Evolutionary conservation across 2,113 vertebrate genomes (phyloP), one percentile per base, ranked within the genome.

Genomic region (Alligator sinensis): DNA sequence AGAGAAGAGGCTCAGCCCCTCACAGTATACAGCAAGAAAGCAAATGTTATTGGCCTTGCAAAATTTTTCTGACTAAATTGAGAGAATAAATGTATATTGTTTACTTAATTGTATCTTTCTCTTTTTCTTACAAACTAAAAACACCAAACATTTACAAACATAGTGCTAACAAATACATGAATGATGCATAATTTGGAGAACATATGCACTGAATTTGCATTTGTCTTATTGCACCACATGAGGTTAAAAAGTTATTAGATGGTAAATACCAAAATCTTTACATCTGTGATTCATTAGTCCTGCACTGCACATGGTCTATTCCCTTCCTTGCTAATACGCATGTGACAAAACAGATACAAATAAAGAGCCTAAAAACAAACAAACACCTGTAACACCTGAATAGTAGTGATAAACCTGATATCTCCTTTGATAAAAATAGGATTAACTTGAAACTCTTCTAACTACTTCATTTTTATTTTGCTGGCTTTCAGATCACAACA

Each of bases 251-350:
- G 95, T 96, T 97, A 97, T 97, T 97, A 96, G 93, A 96, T 85
- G 96, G 96, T 96, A 91, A 96, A 60, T 94, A 95, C 96, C 97
- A 97, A 95, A 93, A 91, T 95, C 93, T 94, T 97, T 95, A 97
- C 97, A 98, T 98, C 98, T 98, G 98, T 97, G 98, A 97, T 94
- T 98, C 98, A 98, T 98, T 98, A 98, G 96, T 77, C 95, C 95
- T 90, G 88, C 94, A 97, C 90, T 96, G 97, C 94, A 97, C 80
- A 89, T 9, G 93, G 96, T 90, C 91, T 77, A 82, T 95, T 97
- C 96, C 93, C 94, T 91, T 96, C 85, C 88, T 80, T 77, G 27
- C 93, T n/a, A 91, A 89, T 91, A 95, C 70, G 84, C 93, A 5
- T 68, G 80, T 59, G 93, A 87, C 94, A 59, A 97, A 97, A 97